These are phyloP conservation scores for Bhutanitis thaidina DNA, from an alignment of 2,888 invertebrate species.

Conservation along the genomic window DNA sequence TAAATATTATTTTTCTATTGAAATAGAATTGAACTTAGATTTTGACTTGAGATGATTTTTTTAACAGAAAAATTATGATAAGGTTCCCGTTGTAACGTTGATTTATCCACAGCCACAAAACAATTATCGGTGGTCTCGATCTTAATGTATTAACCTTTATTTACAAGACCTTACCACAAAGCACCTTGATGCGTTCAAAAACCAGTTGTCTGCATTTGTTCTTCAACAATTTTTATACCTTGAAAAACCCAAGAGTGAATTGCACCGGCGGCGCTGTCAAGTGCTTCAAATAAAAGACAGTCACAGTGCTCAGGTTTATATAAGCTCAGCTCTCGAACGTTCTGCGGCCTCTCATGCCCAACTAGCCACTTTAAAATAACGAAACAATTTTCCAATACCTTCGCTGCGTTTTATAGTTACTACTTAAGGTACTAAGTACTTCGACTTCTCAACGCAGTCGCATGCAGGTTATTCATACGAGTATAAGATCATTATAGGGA, in stretches of 20 bases:
- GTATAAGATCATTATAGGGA: too few species aligned
- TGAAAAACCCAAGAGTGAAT: conserved; percentile 12
- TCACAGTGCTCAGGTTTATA: conserved; percentile 35
- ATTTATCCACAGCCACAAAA: not conserved
- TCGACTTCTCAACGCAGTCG: too few species aligned
- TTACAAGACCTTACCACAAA: conserved; percentile 4
- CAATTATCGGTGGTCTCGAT: conserved; percentile 8
- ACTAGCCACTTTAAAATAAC: conserved; percentile 25
- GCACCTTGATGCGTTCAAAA: conserved; percentile 4
- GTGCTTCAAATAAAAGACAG: conserved; percentile 21
- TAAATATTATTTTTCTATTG: too few species aligned
- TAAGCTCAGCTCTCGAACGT: conserved; percentile 50
- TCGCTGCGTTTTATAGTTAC: conserved; percentile 18
- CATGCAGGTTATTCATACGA: too few species aligned
- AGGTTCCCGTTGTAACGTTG: too few species aligned
- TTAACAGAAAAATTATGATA: too few species aligned
- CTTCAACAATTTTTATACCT: conserved; percentile 7
- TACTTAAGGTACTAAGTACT: too few species aligned
- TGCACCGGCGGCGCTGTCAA: conserved; percentile 10
- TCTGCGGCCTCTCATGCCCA: conserved; percentile 56
- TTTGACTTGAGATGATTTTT: too few species aligned
- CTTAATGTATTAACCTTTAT: conserved; percentile 16
- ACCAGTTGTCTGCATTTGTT: conserved; percentile 10
- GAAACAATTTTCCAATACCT: conserved; percentile 37
- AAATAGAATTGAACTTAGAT: too few species aligned